Evolutionary conservation across 2,797 vertebrate species (phyloP), one percentile per base, ranked within the genome.

Genomic region (Pseudopleuronectes americanus): DNA sequence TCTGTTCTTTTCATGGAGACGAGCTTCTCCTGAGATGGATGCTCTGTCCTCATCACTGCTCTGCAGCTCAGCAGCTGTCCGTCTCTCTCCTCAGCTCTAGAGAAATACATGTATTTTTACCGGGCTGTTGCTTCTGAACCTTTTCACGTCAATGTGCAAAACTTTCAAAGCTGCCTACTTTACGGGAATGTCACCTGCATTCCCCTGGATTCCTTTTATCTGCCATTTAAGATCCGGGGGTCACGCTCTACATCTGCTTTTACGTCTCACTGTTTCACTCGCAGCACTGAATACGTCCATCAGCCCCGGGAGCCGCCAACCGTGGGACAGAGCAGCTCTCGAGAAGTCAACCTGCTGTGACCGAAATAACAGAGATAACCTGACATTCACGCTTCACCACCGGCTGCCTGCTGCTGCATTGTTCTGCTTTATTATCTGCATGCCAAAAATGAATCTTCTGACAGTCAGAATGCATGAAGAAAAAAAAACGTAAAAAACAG

Each of bases 361-460:
- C 58, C 68, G 48, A 70, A 65, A 68, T 72, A 74, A 74, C 80
- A 45, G n/a, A 60, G 60, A 81, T 79, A 86, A 86, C 72, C 55
- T 12, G 13, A 67, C 7, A 24, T 31, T 71, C 47, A 54, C 38
- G 69, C 67, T 72, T 70, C 8, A 68, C 80, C 55, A 54, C 47
- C 74, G 71, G 77, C 89, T 91, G 72, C 77, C 84, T 91, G 43
- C 43, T 83, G 88, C 88, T 91, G 87, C 85, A 80, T 91, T 89
- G 85, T 87, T 45, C 92, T 93, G 93, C 93, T 94, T 93, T 94
- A n/a, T 94, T 85, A 89, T 80, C 92, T 94, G 94, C 94, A 94
- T 95, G 94, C 93, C 93, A 93, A 93, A 94, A 87, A 75, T 12
- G 78, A 45, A 19, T 91, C 89, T 90, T 92, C 88, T 76, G 45